A percentile compares a stretch with the other conserved stretches of the same genome.
Conservation (phyloP, 2,797 vertebrate genomes). For the Euphonia xanthogaster region DNA sequence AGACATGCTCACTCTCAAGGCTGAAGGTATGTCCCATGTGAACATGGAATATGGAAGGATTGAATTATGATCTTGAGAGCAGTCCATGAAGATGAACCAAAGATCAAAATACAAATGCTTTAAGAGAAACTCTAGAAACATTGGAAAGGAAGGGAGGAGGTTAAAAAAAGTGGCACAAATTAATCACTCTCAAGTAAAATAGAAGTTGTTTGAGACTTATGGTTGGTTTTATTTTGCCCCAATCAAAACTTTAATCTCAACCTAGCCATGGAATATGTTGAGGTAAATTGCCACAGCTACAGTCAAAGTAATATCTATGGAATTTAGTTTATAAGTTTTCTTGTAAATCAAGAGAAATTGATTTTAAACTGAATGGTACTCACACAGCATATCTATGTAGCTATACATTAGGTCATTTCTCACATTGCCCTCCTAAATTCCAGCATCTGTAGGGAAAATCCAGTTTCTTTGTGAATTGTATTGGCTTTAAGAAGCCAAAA, state of each 20-base stretch:
- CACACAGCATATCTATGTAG: neutral
- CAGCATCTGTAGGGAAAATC: neutral
- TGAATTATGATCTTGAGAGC: neutral
- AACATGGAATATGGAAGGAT: neutral
- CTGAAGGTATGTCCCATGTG: neutral
- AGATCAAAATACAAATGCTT: neutral
- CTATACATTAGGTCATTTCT: neutral
- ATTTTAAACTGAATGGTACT: neutral
- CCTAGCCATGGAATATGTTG: neutral
- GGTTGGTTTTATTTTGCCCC: neutral
- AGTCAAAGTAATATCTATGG: neutral
- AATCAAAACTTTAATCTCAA: neutral
- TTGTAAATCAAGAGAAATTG: neutral
- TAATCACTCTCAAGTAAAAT: neutral
- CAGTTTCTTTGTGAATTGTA: neutral
- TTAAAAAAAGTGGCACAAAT: neutral
- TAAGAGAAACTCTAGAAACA: neutral
- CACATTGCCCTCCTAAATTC: neutral
- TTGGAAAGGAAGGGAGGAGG: neutral
- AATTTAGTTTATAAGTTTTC: neutral
- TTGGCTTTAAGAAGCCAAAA: neutral
- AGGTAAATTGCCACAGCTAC: neutral
- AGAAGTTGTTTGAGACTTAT: neutral
- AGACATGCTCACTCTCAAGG: neutral
- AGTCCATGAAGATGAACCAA: neutral